Base-by-base conservation (phyloP, 2,888 invertebrate genomes). In the Isotomurus palustris region DNA sequence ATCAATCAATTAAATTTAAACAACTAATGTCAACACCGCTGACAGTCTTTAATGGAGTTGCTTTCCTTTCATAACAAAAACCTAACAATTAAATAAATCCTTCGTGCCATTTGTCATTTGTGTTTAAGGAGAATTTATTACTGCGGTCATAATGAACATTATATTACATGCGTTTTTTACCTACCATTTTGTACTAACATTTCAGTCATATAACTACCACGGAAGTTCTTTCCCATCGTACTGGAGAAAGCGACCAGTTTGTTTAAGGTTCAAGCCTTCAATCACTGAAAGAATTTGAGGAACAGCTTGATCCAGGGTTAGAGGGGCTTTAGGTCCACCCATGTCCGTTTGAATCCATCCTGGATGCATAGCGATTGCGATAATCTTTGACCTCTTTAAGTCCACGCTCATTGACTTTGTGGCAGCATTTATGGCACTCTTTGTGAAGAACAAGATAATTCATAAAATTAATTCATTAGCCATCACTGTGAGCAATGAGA, bases 271-370 rank as follows among this genome's bases (percentile, higher is more conserved):
- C 5, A 91, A 77, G 2, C 77, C 77, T 36, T 76, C 72, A 41
- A 93, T 75, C 3, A 87, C 84, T 5, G 81, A 75, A 19, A 91
- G 75, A 57, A 93, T 84, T 19, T 80, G 79, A 0, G 73, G 73
- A 4, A 85, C 82, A 73, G 88, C 86, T 1, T 82, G 80, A 24
- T 84, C 81, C 1, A 88, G 78, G 51, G 85, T 84, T 29, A 91
- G 76, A 0, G 85, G 85, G 0, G 92, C 93, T 66, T 83, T 84
- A 36, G 80, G 76, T 3, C 93, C 92, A 3, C 93, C 93, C 88
- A 93, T 56, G 8, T 47, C 47, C 17, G 93, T 94, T 73, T 84
- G 83, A 6, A 93, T 91, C 93, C 92, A 93, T 2, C 93, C 93
- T 0, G 93, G 93, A 77, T 93, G 92, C 59, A 94, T 54, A 79